Conservation (phyloP, 2,888 invertebrate genomes). For the Heliconius ismenius region DNA sequence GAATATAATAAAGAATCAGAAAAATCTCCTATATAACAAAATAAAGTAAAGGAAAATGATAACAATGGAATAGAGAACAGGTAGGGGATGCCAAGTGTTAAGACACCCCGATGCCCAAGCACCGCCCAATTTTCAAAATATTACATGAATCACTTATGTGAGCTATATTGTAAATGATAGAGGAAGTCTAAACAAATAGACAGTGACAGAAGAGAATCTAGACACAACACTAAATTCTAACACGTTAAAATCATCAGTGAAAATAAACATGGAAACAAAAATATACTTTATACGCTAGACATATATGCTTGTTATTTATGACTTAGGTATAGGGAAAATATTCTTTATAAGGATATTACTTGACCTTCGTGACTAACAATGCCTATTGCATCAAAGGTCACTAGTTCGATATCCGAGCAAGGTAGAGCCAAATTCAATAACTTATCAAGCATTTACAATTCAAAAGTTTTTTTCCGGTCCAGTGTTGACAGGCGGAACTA, state of each 20-base stretch:
- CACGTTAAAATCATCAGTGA: background rate
- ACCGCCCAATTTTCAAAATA: too few relatives aligned
- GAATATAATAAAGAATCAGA: too few relatives aligned
- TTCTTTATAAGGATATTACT: slow-evolving; percentile 1
- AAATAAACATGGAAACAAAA: background rate
- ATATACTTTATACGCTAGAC: background rate
- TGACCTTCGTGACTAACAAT: background rate
- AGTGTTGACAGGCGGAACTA: background rate
- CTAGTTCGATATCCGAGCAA: slow-evolving; percentile 14
- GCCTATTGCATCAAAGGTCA: slow-evolving; percentile 12
- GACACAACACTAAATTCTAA: too few relatives aligned
- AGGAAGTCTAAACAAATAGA: background rate
- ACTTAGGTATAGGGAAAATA: slow-evolving; percentile 12
- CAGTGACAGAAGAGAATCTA: background rate
- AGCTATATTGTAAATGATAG: too few relatives aligned
- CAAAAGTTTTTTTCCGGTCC: background rate
- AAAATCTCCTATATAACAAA: too few relatives aligned
- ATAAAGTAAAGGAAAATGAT: background rate
- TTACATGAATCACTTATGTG: too few relatives aligned
- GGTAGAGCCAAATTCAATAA: background rate
- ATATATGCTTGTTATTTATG: background rate
- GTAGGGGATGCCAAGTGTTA: background rate
- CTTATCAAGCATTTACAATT: background rate
- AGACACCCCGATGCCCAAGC: background rate
- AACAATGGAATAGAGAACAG: background rate